phyloP scores from a whole-genome alignment of 2,888 invertebrate species.

The Perdita meconis region DNA sequence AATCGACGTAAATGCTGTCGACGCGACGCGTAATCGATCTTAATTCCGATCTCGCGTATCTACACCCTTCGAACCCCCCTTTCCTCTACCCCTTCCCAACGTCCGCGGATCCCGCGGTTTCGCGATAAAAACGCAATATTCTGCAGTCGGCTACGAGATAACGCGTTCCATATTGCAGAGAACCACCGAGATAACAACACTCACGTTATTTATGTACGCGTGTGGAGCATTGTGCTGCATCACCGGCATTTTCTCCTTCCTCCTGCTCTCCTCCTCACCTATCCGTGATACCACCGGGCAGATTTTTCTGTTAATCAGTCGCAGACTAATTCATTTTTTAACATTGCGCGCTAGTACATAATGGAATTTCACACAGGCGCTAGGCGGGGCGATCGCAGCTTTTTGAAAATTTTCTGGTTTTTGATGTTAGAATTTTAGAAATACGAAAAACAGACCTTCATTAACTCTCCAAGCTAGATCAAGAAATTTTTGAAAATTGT shows the following conservation, averaged over 20 bases:
- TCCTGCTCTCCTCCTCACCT: not conserved
- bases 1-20: constrained; percentile 25
- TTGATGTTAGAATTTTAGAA: no score
- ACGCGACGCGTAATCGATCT: constrained; percentile 61
- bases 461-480: no score
- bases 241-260: constrained; percentile 45
- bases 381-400: no score
- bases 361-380: no score
- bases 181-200: constrained; percentile 61
- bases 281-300: not conserved
- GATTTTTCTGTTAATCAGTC: no score
- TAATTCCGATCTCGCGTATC: constrained; percentile 59
- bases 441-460: no score
- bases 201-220: constrained; percentile 62
- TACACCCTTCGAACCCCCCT: not conserved
- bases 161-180: constrained; percentile 68
- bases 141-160: constrained; percentile 65
- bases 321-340: no score
- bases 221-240: constrained; percentile 54
- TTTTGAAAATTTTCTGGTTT: no score
- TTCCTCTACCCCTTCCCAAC: not conserved
- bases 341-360: no score
- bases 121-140: constrained; percentile 67
- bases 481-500: no score
- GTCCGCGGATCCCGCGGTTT: constrained; percentile 44